Conservation (phyloP, 2,888 invertebrate genomes). For the Schizotus pectinicornis region DNA sequence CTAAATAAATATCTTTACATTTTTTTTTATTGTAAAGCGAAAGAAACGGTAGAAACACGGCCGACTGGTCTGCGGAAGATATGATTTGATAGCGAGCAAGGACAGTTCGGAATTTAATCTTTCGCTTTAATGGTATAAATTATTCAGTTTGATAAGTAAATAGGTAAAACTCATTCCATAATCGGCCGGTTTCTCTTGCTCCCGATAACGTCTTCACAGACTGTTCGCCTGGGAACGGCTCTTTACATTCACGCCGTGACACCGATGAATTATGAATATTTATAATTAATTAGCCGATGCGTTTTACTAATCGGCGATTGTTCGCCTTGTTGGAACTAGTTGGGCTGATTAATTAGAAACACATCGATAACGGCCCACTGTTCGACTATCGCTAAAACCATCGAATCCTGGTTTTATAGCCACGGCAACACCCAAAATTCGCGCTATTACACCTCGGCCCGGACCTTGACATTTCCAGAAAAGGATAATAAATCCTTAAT, state of each 20-base stretch:
- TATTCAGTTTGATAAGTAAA: constrained; percentile 55
- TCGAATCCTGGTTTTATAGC: too few species aligned
- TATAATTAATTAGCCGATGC: constrained; percentile 21
- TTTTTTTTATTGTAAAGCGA: constrained; percentile 33
- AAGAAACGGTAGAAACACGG: constrained; percentile 46
- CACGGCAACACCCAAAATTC: not conserved
- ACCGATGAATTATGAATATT: constrained; percentile 25
- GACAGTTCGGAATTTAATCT: constrained; percentile 57
- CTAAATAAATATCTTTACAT: constrained; percentile 52
- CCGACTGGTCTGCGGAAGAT: constrained; percentile 52
- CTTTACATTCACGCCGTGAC: constrained; percentile 27
- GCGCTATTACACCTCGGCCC: too few species aligned
- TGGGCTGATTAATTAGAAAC: constrained; percentile 12
- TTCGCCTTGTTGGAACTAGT: constrained; percentile 9
- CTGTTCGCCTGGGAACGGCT: constrained; percentile 40
- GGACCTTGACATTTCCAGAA: too few species aligned
- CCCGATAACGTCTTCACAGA: constrained; percentile 25
- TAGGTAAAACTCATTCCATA: constrained; percentile 57
- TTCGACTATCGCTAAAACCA: too few species aligned
- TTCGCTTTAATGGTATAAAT: constrained; percentile 56
- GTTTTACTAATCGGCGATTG: constrained; percentile 12
- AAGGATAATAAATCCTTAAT: too few species aligned
- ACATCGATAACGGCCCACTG: not conserved
- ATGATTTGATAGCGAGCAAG: constrained; percentile 55
- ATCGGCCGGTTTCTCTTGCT: constrained; percentile 44